Conservation (phyloP, 2,797 vertebrate genomes). For the Ambastaia sidthimunki region DNA sequence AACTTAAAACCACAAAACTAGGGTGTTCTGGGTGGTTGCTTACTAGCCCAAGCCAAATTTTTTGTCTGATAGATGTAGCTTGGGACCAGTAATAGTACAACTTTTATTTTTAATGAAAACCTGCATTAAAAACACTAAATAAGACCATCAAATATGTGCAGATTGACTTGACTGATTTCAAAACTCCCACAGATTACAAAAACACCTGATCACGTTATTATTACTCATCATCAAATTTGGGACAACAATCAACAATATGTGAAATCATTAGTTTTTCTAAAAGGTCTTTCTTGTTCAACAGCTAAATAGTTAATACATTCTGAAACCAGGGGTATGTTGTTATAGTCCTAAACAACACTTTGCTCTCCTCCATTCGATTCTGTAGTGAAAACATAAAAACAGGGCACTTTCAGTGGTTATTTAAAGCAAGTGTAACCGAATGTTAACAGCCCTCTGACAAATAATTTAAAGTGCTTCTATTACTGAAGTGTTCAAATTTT, state of each 20-base stretch:
- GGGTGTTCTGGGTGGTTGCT: no score
- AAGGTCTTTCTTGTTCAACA: slow-evolving; percentile 68
- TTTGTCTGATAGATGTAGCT: no score
- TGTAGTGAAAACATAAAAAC: slow-evolving; percentile 44
- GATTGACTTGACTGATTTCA: no score
- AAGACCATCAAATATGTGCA: no score
- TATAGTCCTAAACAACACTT: slow-evolving; percentile 77
- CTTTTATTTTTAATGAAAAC: no score
- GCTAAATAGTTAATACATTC: slow-evolving; percentile 67
- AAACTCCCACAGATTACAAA: neutral
- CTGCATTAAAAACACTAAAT: no score
- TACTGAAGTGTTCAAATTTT: no score
- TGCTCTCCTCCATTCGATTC: slow-evolving; percentile 82
- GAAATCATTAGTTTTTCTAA: slow-evolving; percentile 74
- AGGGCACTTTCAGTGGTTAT: neutral
- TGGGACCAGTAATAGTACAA: no score
- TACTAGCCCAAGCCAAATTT: no score
- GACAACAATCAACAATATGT: slow-evolving; percentile 81
- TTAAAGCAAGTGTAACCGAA: slow-evolving; percentile 4
- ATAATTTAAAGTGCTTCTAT: no score
- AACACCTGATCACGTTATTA: neutral
- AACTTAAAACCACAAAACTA: no score
- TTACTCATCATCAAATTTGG: slow-evolving; percentile 61
- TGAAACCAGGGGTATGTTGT: slow-evolving; percentile 79
- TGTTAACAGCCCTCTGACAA: neutral